These are phyloP conservation scores for Athalia cordata DNA, from an alignment of 2,888 invertebrate species.

Conservation along the genomic window DNA sequence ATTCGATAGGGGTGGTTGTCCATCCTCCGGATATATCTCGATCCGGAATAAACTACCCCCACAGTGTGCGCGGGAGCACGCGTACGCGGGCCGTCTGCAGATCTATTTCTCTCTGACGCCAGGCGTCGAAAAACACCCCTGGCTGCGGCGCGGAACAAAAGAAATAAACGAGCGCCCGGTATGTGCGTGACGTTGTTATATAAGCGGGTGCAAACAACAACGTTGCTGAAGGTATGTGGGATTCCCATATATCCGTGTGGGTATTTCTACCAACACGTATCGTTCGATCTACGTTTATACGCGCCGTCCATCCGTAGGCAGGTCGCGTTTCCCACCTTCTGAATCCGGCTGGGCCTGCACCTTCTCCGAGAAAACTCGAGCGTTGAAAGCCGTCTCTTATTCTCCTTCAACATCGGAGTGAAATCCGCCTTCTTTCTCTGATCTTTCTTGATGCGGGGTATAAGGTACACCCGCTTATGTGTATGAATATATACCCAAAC, in stretches of 20 bases:
- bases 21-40: conserved; percentile 27
- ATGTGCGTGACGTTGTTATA: conserved; percentile 71
- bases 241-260: conserved; percentile 1
- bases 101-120: conserved; percentile 16
- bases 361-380: conserved; percentile 49
- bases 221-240: conserved; percentile 24
- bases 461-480: not conserved
- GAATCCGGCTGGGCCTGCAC: not conserved
- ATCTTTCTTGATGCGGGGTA: conserved; percentile 26
- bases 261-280: conserved; percentile 14
- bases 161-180: conserved; percentile 70
- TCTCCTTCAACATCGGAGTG: conserved; percentile 34
- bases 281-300: not conserved
- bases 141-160: conserved; percentile 69
- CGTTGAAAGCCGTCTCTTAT: conserved; percentile 49
- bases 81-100: not conserved
- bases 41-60: conserved; percentile 34
- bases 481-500: not conserved
- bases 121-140: conserved; percentile 59
- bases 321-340: conserved; percentile 25
- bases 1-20: conserved; percentile 9
- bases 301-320: conserved; percentile 29
- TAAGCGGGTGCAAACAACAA: conserved; percentile 66
- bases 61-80: not conserved
- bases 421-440: conserved; percentile 28